These are phyloP conservation scores for Nyleta sp. DNA, from an alignment of 2,888 invertebrate genomes.

Conservation along the genomic window DNA sequence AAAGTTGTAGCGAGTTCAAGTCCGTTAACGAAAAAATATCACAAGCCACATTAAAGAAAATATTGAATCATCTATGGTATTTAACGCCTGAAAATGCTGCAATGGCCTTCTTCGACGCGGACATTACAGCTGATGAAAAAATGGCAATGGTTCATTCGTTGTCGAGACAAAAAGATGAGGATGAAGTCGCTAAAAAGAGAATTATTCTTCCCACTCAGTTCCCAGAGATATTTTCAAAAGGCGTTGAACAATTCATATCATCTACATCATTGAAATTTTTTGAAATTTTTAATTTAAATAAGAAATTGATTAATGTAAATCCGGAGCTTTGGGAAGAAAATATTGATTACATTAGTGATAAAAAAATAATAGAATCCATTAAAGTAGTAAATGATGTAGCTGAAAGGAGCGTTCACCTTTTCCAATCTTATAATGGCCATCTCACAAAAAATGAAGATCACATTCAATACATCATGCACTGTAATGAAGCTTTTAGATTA, in stretches of 20 bases:
- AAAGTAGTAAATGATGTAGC: constrained; percentile 10
- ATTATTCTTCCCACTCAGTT: neutral
- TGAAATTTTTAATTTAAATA: constrained; percentile 11
- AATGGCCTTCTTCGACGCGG: constrained; percentile 6
- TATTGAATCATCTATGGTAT: constrained; percentile 16
- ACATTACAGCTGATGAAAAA: neutral
- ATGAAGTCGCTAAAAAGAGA: neutral
- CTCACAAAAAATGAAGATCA: neutral
- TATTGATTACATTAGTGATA: constrained; percentile 3
- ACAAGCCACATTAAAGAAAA: constrained; percentile 6
- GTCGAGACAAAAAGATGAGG: neutral
- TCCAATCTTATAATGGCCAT: neutral
- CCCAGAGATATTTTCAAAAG: neutral
- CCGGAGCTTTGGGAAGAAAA: constrained; percentile 12
- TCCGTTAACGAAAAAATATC: constrained; percentile 6
- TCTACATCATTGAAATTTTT: constrained; percentile 11
- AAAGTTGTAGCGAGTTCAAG: neutral
- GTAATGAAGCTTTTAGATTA: neutral
- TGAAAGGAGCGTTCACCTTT: constrained; percentile 4
- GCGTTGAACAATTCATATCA: constrained; percentile 11
- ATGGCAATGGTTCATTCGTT: neutral
- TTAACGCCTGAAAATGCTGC: neutral
- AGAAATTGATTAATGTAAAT: neutral
- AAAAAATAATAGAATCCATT: neutral
- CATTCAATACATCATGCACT: neutral